Conservation (phyloP, 2,797 vertebrate species). For the Sarcophilus harrisii region DNA sequence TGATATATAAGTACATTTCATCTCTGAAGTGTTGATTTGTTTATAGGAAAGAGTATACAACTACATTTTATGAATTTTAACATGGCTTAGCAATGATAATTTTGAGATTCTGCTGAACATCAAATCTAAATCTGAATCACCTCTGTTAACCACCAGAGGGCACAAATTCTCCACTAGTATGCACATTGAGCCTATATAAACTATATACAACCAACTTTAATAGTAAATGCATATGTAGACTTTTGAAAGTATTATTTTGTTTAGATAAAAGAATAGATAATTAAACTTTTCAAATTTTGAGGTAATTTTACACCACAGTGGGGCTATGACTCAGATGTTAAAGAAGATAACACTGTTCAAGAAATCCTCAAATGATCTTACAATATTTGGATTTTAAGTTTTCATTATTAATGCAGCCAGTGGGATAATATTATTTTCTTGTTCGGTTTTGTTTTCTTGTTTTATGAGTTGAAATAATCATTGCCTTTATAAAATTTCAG, state of each 20-base stretch:
- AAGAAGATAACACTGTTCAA: not conserved
- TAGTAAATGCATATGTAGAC: accelerated
- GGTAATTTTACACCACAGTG: not conserved
- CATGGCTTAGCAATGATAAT: accelerated
- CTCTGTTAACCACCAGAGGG: constrained; percentile 80
- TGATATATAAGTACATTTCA: not conserved
- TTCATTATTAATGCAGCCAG: not conserved
- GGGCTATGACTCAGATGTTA: too few species aligned
- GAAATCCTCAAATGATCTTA: not conserved
- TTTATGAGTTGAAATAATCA: not conserved
- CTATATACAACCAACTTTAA: accelerated
- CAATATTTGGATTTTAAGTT: not conserved
- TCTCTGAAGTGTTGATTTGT: not conserved
- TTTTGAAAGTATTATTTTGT: accelerated
- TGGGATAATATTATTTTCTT: not conserved
- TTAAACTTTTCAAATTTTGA: not conserved
- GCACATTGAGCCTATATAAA: not conserved
- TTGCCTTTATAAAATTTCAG: not conserved
- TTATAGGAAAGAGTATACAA: not conserved
- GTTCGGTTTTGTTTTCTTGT: not conserved
- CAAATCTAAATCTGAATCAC: not conserved
- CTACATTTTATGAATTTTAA: not conserved
- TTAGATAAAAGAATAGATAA: not conserved
- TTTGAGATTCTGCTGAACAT: accelerated
- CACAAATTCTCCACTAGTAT: constrained; percentile 52